Evolutionary conservation across 2,888 invertebrate genomes (phyloP), one percentile per base, ranked within the genome.

Genomic region (Stenolophus ochropezus): DNA sequence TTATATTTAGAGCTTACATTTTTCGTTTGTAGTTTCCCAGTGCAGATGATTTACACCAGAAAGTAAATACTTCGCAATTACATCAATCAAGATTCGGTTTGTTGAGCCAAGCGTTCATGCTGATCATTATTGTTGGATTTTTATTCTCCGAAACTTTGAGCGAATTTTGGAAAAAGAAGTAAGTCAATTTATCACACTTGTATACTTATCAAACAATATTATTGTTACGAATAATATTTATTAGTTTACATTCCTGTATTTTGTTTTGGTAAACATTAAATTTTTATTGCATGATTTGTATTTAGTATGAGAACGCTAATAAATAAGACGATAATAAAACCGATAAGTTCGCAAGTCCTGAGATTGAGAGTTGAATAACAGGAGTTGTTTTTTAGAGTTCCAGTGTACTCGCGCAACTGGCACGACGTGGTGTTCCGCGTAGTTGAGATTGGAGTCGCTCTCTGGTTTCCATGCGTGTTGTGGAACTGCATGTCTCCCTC

Each of bases 401-500:
- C 97, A 47, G 93, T 97, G 69, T 93, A 96, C 85, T 96, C 96
- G 21, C 94, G 97, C 86, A 97, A 97, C 90, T 96, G 96, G 93
- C 96, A 97, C 90, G 97, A 97, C 90, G 92, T 97, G 85, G 94
- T 97, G 84, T 97, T 97, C 90, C 94, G 97, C 4, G 91, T 96
- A 77, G 96, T 95, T 69, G 98, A 98, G 92, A 95, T 97, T 85
- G 97, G 97, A 5, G 97, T 97, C 82, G 96, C 96, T 85, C 90
- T 98, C 87, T 98, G 97, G 97, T 98, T 97, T 90, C 97, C 97
- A 33, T 97, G 97, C 89, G 97, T 97, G 76, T 91, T 98, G 84
- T 98, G 98, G 98, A 98, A 98, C 91, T 97, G 96, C 85, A 96
- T 97, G 93, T 95, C 96, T 88, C 97, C 97, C 71, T 96, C 97